Percentiles rank a stretch among this genome's conserved stretches.
Conservation (phyloP, 1,140 invertebrate species). For the Epicauta chinensis region DNA sequence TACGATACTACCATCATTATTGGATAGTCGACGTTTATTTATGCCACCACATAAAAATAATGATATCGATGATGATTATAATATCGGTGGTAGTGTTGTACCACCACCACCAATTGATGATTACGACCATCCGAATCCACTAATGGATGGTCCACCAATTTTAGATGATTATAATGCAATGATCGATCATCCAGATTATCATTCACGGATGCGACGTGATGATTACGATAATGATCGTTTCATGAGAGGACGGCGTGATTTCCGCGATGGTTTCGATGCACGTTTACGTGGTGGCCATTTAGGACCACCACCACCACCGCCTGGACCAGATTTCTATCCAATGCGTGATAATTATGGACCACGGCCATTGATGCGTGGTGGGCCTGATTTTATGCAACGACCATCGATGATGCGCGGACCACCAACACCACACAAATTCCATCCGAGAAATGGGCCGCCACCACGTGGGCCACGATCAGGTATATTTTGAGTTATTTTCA, state of each 20-base stretch:
- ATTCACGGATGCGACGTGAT: conserved; percentile 15
- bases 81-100: background rate
- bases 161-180: background rate
- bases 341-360: conserved; percentile 26
- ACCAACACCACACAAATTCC: conserved; percentile 50
- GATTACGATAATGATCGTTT: conserved; percentile 17
- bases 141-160: conserved; percentile 11
- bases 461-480: conserved; percentile 40
- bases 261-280: conserved; percentile 15
- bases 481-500: conserved; percentile 4
- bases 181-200: no score
- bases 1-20: background rate
- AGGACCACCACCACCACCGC: conserved; percentile 12
- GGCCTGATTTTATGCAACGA: conserved; percentile 36
- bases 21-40: conserved; percentile 4
- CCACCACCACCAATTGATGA: conserved; percentile 11
- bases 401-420: conserved; percentile 34
- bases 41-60: conserved; percentile 5
- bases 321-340: conserved; percentile 23
- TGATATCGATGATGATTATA: background rate
- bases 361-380: conserved; percentile 31
- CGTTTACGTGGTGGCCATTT: conserved; percentile 6
- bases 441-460: conserved; percentile 47
- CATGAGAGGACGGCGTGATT: conserved; percentile 14
- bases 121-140: conserved; percentile 6